Evolutionary conservation across 2,113 vertebrate species (phyloP).

Genomic region (Gopherus flavomarginatus): DNA sequence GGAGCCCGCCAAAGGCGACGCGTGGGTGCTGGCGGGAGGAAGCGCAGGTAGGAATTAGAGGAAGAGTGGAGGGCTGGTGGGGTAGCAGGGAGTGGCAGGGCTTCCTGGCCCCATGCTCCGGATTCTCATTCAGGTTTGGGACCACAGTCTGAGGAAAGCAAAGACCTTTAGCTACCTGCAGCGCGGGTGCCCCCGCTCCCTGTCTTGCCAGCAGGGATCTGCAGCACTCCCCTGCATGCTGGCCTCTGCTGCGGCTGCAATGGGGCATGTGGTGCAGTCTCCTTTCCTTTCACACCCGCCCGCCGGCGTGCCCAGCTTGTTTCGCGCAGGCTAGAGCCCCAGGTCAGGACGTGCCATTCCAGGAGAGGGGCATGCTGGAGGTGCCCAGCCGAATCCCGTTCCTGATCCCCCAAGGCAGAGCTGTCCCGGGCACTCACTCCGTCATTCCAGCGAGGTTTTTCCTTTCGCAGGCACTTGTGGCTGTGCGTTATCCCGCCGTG

Average conservation of each 20-base stretch:
- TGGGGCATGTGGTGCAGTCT: neutral
- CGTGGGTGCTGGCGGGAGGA: neutral
- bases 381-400: neutral
- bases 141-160: neutral
- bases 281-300: neutral
- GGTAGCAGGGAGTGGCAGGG: neutral
- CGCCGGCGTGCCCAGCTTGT: neutral
- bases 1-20: neutral
- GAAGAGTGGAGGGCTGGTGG: neutral
- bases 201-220: accelerated
- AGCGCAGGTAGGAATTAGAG: neutral
- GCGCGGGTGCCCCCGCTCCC: accelerated
- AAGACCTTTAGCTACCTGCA: neutral
- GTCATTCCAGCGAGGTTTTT: neutral
- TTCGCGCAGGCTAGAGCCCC: too few relatives aligned
- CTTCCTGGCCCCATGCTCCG: neutral
- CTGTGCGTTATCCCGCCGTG: neutral
- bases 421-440: neutral
- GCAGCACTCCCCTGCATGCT: accelerated
- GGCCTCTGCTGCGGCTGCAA: accelerated
- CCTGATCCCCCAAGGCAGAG: too few relatives aligned
- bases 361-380: neutral
- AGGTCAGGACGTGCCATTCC: neutral
- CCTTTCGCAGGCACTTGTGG: neutral
- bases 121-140: neutral